These are phyloP conservation scores for Abramis brama DNA, from an alignment of 2,113 vertebrate species.

Conservation along the genomic window DNA sequence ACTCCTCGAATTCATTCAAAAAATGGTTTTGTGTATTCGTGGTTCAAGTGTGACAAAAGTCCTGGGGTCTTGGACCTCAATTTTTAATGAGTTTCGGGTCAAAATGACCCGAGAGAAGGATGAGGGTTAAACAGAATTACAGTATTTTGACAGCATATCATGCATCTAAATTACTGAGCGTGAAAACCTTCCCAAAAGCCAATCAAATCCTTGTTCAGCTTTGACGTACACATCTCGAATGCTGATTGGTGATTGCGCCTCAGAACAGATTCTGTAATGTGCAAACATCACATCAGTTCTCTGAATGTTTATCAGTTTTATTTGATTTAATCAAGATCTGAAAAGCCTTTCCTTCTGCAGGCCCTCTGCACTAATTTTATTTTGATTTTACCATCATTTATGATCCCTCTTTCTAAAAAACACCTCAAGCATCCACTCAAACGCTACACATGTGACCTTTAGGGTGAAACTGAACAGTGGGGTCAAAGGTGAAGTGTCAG, in stretches of 20 bases:
- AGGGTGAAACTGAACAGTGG: neutral
- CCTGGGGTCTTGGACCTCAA: no score
- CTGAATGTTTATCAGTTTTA: neutral
- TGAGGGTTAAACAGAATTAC: neutral
- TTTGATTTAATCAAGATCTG: neutral
- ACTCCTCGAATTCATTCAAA: no score
- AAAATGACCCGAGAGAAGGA: no score
- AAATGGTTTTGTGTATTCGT: no score
- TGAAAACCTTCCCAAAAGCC: neutral
- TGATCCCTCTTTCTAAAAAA: neutral
- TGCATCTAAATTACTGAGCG: neutral
- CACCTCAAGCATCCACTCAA: constrained; percentile 1
- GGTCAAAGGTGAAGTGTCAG: neutral
- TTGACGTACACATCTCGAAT: neutral
- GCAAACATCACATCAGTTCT: neutral
- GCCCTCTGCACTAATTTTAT: neutral
- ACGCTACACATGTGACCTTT: neutral
- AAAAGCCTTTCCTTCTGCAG: neutral
- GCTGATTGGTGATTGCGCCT: constrained; percentile 12
- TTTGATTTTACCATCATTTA: neutral
- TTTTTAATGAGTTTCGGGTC: no score
- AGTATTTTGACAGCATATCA: neutral
- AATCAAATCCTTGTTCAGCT: neutral
- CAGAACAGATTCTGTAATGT: constrained; percentile 28
- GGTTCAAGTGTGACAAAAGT: no score